Percentiles rank a stretch among this genome's conserved stretches.
These are phyloP conservation scores for Ryuthela nishihirai DNA, from an alignment of 2,888 invertebrate species.

Conservation along the genomic window DNA sequence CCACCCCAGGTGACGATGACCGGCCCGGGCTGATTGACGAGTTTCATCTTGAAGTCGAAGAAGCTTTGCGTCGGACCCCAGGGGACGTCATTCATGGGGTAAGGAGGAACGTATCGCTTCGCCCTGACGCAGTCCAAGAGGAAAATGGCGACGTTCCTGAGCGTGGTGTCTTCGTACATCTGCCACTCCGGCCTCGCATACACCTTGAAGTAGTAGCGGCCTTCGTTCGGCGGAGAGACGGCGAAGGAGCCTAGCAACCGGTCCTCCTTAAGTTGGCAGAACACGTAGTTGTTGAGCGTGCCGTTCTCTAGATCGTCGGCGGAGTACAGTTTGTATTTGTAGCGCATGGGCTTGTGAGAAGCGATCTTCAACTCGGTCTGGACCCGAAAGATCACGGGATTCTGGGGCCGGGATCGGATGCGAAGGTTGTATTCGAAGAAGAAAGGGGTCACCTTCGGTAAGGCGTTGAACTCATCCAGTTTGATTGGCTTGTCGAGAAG, in stretches of 20 bases:
- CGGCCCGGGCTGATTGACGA: slow-evolving; percentile 44
- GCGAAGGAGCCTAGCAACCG: slow-evolving; percentile 47
- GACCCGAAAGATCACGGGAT: slow-evolving; percentile 44
- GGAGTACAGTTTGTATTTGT: slow-evolving; percentile 47
- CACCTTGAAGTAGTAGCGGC: slow-evolving; percentile 52
- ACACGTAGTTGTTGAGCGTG: slow-evolving; percentile 45
- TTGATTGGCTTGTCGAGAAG: slow-evolving; percentile 52
- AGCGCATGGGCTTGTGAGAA: slow-evolving; percentile 45
- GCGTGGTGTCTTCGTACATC: slow-evolving; percentile 41
- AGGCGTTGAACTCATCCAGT: slow-evolving; percentile 52
- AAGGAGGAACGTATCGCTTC: slow-evolving; percentile 42
- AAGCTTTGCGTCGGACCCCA: slow-evolving; percentile 47
- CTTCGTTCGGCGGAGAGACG: slow-evolving; percentile 51
- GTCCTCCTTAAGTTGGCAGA: slow-evolving; percentile 46
- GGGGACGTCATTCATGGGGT: slow-evolving; percentile 45
- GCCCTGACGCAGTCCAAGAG: slow-evolving; percentile 44
- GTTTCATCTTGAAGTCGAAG: slow-evolving; percentile 44
- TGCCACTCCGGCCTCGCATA: slow-evolving; percentile 47
- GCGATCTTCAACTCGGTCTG: slow-evolving; percentile 45
- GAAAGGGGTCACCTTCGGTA: slow-evolving; percentile 54
- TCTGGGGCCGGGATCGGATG: slow-evolving; percentile 42
- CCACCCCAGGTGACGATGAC: slow-evolving; percentile 47
- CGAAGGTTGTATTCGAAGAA: slow-evolving; percentile 50
- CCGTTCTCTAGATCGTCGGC: slow-evolving; percentile 45
- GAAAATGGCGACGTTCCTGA: slow-evolving; percentile 45